Base-by-base conservation (phyloP, 1,140 invertebrate species). In the Brachionus rubens region DNA sequence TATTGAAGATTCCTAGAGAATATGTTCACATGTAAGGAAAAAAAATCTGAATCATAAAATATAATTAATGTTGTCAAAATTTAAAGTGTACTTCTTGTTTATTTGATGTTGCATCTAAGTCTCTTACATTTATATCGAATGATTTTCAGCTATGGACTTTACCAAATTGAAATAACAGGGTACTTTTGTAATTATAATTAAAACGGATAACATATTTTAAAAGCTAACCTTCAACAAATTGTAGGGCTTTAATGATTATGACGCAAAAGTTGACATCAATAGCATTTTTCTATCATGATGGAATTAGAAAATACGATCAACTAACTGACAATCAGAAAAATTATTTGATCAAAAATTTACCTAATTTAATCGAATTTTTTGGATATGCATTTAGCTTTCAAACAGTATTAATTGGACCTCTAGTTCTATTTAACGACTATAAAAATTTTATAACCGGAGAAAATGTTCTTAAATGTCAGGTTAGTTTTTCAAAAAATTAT, bases 191-290 rank as follows among this genome's bases (percentile, higher is more conserved):
- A 30, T 40, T 40, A 36, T 0, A 5, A 47, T 43, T 33, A 14
- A n/a, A 75, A 36, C 19, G 3, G 9, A 12, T 28, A 36, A 33
- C 12, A 3, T 65, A 30, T 54, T 30, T n/a, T 75, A 10, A 9
- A 30, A n/a, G n/a, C n/a, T n/a, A n/a, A n/a, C n/a, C n/a, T n/a
- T n/a, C n/a, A n/a, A n/a, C n/a, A n/a, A n/a, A n/a, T n/a, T 65
- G 7, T 82, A 93, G 92, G 87, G 83, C 94, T 89, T 54, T 98
- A 77, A 98, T 98, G 96, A 92, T 98, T 16, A 91, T 93, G 78
- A 93, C 92, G 1, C 94, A 98, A 84, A 94, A 96, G 86, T 90
- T 96, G 10, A 95, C 92, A 30, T 92, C 91, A 80, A 83, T 98
- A 46, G 94, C 94, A 0, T 97, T 93, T 84, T 91, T 89, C 80